phyloP scores from a whole-genome alignment of 2,888 invertebrate genomes.

The Coleophora flavipennella region DNA sequence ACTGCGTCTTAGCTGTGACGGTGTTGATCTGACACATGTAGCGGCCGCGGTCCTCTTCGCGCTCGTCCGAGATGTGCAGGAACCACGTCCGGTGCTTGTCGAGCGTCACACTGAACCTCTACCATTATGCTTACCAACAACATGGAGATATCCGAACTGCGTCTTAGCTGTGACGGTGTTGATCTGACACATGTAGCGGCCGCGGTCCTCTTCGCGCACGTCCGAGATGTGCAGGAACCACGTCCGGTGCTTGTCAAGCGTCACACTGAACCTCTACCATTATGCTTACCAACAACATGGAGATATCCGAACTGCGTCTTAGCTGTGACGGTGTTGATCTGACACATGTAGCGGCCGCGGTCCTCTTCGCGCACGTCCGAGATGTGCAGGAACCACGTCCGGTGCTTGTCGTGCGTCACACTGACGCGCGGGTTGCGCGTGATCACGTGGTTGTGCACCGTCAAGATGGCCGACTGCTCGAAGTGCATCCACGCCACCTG shows the following conservation, averaged over 20 bases:
- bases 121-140: slow-evolving; percentile 81
- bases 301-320: slow-evolving; percentile 94
- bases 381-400: slow-evolving; percentile 95
- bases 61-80: slow-evolving; percentile 92
- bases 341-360: slow-evolving; percentile 94
- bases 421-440: slow-evolving; percentile 93
- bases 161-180: slow-evolving; percentile 94
- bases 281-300: slow-evolving; percentile 88
- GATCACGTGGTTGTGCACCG: slow-evolving; percentile 95
- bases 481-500: slow-evolving; percentile 98
- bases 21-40: slow-evolving; percentile 97
- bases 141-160: slow-evolving; percentile 92
- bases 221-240: slow-evolving; percentile 95
- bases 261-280: slow-evolving; percentile 80
- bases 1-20: slow-evolving; percentile 92
- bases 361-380: slow-evolving; percentile 93
- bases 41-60: slow-evolving; percentile 91
- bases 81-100: slow-evolving; percentile 95
- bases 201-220: slow-evolving; percentile 92
- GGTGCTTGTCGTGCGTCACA: slow-evolving; percentile 92
- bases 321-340: slow-evolving; percentile 93
- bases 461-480: slow-evolving; percentile 93
- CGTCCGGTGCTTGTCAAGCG: slow-evolving; percentile 93
- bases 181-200: slow-evolving; percentile 95
- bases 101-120: slow-evolving; percentile 74